Evolutionary conservation across 1,140 invertebrate species (phyloP), one percentile per base, ranked within the genome.

Genomic region (Euura lappo): DNA sequence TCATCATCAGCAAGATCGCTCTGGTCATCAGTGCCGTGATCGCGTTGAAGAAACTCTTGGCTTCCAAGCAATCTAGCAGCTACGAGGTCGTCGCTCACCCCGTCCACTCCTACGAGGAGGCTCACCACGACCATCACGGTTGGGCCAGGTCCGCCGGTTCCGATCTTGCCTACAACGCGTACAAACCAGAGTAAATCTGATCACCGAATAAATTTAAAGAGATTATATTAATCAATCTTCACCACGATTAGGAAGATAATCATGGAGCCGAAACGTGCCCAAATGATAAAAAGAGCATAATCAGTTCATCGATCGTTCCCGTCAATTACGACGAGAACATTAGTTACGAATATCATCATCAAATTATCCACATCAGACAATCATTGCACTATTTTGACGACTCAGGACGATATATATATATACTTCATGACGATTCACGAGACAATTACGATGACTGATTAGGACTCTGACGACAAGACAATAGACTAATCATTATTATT

Each of bases 1-100:
- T 96, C 69, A 88, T 95, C 67, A 90, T 95, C 76, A 93, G 93
- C 82, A 96, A 96, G 87, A 89, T 95, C 73, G 93, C 94, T 6
- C 89, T 96, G 6, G 90, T 95, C 65, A 90, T 95, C 71, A 91
- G 93, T 74, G 90, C 90, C 75, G 91, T 95, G 75, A 92, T 95
- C 77, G 93, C 91, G 4, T 85, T 95, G 74, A 94, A 95, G 87
- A 95, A 96, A 81, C 88, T 95, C 5, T 84, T 95, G 45, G 93
- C 91, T 51, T 88, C 89, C 78, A 94, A 94, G 78, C 86, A 90
- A 69, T 90, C 90, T 72, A 90, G 90, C 70, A 92, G 90, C 78
- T 95, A 94, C 81, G 94, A 95, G 80, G 85, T 88, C 7, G 85
- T 88, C 2, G 85, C 85, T 43, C 87, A 87, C 44, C 85, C 85